Conservation (phyloP, 2,888 invertebrate genomes). For the Melanostoma scalare region DNA sequence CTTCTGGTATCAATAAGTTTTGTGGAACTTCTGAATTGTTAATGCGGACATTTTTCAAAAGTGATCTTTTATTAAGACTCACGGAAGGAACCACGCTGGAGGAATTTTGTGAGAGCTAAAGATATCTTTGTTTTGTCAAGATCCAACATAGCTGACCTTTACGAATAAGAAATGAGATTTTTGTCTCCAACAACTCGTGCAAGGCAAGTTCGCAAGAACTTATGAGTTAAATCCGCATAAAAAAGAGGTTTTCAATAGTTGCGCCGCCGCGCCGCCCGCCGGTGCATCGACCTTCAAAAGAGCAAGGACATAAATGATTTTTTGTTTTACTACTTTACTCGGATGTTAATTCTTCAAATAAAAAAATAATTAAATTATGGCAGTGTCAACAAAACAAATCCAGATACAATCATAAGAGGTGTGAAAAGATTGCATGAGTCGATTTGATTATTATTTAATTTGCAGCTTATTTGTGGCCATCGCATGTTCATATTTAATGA, state of each 20-base stretch:
- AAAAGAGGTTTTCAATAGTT: neutral
- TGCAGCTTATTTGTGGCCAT: too few relatives aligned
- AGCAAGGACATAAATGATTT: neutral
- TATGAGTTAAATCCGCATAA: too few relatives aligned
- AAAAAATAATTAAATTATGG: neutral
- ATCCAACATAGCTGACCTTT: too few relatives aligned
- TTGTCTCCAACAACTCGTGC: too few relatives aligned
- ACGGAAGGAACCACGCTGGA: too few relatives aligned
- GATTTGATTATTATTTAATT: too few relatives aligned
- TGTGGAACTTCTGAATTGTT: slow-evolving; percentile 7
- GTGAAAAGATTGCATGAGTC: neutral
- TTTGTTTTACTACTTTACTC: neutral
- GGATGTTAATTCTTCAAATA: neutral
- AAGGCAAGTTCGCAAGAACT: too few relatives aligned
- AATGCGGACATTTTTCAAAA: slow-evolving; percentile 22
- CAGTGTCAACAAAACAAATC: neutral
- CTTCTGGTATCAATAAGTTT: slow-evolving; percentile 28
- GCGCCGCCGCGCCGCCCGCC: neutral
- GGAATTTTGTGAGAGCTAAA: too few relatives aligned
- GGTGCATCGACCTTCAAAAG: neutral
- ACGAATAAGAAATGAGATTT: too few relatives aligned
- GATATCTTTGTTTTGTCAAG: too few relatives aligned
- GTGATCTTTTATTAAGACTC: too few relatives aligned
- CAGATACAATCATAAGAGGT: neutral
- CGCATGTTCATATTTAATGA: too few relatives aligned